These are phyloP conservation scores for Psilanteris sp. DNA, from an alignment of 1,140 invertebrate species.

Conservation along the genomic window DNA sequence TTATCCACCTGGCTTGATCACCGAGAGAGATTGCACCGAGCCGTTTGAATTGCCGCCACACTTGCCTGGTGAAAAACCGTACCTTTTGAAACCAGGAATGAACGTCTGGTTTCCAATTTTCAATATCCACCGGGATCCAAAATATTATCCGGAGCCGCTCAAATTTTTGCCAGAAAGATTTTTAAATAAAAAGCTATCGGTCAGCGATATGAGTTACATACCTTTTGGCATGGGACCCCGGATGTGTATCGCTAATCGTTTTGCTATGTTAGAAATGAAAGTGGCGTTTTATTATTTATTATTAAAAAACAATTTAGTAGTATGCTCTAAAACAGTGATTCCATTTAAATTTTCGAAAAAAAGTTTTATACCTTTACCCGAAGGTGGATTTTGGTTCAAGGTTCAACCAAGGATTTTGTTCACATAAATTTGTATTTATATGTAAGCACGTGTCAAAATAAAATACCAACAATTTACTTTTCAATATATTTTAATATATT, in stretches of 20 bases:
- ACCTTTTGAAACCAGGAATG: conserved; percentile 71
- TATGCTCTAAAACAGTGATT: conserved; percentile 61
- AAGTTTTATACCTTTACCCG: conserved; percentile 55
- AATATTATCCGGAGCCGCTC: conserved; percentile 81
- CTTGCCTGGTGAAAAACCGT: conserved; percentile 71
- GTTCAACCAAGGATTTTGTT: conserved; percentile 42
- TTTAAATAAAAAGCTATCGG: conserved; percentile 50
- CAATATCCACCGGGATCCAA: conserved; percentile 79
- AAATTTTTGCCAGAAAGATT: conserved; percentile 82
- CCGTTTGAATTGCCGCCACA: conserved; percentile 60
- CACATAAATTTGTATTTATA: conserved; percentile 1
- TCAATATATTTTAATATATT: conserved; percentile 42
- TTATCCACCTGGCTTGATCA: conserved; percentile 75
- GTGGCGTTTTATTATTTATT: conserved; percentile 68
- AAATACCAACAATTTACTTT: conserved; percentile 1
- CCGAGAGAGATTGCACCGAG: conserved; percentile 78
- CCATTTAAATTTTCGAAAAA: conserved; percentile 61
- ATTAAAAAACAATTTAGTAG: conserved; percentile 60
- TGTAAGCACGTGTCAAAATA: conserved; percentile 18
- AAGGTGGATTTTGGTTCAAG: conserved; percentile 69
- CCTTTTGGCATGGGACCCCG: conserved; percentile 55
- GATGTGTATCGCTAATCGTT: conserved; percentile 46
- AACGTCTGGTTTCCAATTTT: conserved; percentile 71
- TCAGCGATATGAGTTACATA: conserved; percentile 35
- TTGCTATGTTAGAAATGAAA: conserved; percentile 64